These are phyloP conservation scores for Drosophila subobscura DNA, from an alignment of 1,140 invertebrate genomes.

Conservation along the genomic window DNA sequence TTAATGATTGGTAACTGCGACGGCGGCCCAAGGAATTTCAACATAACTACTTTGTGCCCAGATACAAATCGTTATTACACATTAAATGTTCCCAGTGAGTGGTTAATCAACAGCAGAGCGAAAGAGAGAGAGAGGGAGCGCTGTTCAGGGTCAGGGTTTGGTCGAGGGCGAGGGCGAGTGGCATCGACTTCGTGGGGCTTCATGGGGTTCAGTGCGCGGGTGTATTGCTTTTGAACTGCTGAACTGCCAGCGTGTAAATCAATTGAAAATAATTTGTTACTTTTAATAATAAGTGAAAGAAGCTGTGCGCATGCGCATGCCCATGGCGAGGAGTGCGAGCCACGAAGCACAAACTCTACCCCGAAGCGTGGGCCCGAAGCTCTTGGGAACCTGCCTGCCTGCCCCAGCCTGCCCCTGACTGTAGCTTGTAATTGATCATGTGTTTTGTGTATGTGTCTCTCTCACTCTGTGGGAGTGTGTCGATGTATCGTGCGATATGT, in stretches of 20 bases:
- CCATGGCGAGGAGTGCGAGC: conserved; percentile 14
- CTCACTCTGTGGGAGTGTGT: conserved; percentile 8
- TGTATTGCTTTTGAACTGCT: conserved; percentile 70
- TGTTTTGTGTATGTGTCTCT: conserved; percentile 49
- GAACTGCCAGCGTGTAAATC: conserved; percentile 77
- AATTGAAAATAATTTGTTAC: conserved; percentile 84
- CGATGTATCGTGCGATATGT: conserved; percentile 5
- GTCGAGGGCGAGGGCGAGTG: conserved; percentile 8
- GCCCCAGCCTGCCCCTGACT: conserved; percentile 22
- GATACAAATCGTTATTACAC: conserved; percentile 84
- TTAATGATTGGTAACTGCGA: conserved; percentile 68
- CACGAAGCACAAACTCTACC: conserved; percentile 12
- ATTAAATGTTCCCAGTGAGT: conserved; percentile 84
- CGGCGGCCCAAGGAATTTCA: conserved; percentile 74
- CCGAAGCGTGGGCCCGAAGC: conserved; percentile 39
- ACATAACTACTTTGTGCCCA: conserved; percentile 81
- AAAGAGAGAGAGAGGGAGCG: background rate
- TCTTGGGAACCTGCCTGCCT: conserved; percentile 40
- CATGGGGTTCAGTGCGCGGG: conserved; percentile 45
- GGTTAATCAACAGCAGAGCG: conserved; percentile 78
- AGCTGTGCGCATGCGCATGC: conserved; percentile 58
- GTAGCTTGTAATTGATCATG: conserved; percentile 76
- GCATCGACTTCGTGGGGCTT: no score
- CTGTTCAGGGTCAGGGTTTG: conserved; percentile 62
- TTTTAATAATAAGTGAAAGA: conserved; percentile 83